These are phyloP conservation scores for Indicator indicator DNA, from an alignment of 2,113 vertebrate species.

Conservation along the genomic window DNA sequence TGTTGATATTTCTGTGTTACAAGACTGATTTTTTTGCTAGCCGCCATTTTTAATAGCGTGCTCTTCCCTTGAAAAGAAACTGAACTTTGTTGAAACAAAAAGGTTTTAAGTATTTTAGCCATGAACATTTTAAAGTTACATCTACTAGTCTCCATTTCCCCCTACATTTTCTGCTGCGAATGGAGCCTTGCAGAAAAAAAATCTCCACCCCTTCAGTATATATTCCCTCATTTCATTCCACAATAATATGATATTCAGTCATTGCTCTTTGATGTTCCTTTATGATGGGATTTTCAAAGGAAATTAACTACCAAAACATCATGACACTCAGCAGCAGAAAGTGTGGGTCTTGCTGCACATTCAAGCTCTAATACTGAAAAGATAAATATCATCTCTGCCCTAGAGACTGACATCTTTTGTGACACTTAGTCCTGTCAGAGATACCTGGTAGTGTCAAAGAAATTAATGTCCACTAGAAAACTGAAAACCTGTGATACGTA, in stretches of 20 bases:
- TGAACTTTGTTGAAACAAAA: not conserved
- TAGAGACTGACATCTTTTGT: not conserved
- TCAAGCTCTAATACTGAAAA: not conserved
- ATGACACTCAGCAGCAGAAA: not conserved
- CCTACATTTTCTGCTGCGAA: not conserved
- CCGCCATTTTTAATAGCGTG: not conserved
- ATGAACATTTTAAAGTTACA: not conserved
- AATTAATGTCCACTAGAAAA: not conserved
- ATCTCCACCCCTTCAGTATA: not conserved
- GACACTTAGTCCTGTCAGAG: not conserved
- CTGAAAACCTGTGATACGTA: not conserved
- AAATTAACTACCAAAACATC: conserved; percentile 16
- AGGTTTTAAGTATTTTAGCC: not conserved
- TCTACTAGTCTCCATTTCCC: not conserved
- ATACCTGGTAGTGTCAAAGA: not conserved
- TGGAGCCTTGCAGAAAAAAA: not conserved
- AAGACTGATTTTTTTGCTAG: not conserved
- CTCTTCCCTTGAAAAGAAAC: not conserved
- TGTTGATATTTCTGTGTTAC: not conserved
- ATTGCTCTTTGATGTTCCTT: conserved; percentile 42
- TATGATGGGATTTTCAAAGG: conserved; percentile 49
- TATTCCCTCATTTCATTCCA: conserved; percentile 34
- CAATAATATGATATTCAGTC: not conserved
- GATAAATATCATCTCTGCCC: not conserved
- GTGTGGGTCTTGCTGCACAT: not conserved